Percentiles rank a stretch among this genome's conserved stretches.
Evolutionary conservation across 2,113 vertebrate species (phyloP).

Genomic region (Prionailurus bengalensis): DNA sequence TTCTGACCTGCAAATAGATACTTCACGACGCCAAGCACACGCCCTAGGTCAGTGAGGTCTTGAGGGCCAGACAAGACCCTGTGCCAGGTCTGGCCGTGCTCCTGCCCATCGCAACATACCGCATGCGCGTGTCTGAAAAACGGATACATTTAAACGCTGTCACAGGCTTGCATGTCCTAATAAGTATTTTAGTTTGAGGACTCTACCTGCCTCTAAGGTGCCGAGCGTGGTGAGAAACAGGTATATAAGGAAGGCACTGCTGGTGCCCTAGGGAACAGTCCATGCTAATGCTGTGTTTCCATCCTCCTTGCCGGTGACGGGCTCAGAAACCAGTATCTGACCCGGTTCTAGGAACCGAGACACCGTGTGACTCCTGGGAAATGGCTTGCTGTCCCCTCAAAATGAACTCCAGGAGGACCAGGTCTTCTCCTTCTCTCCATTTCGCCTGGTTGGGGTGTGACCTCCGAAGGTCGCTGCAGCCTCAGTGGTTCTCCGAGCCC

Average conservation of each 20-base stretch:
- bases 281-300: too few relatives aligned
- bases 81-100: not conserved
- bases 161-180: not conserved
- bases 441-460: not conserved
- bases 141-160: rapidly evolving
- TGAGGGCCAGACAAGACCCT: too few relatives aligned
- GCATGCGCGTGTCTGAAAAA: rapidly evolving
- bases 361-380: not conserved
- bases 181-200: not conserved
- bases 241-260: not conserved
- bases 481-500: too few relatives aligned
- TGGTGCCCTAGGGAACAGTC: rapidly evolving
- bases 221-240: not conserved
- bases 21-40: not conserved
- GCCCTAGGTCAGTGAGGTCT: not conserved
- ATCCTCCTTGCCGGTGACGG: not conserved
- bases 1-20: not conserved
- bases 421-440: not conserved
- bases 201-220: not conserved
- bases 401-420: not conserved
- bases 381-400: not conserved
- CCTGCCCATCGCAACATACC: not conserved
- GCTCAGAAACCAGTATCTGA: not conserved
- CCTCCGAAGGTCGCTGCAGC: rapidly evolving
- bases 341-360: not conserved